A percentile compares a stretch with the other conserved stretches of the same genome.
These are phyloP conservation scores for Colaptes auratus DNA, from an alignment of 2,113 vertebrate species.

Conservation along the genomic window DNA sequence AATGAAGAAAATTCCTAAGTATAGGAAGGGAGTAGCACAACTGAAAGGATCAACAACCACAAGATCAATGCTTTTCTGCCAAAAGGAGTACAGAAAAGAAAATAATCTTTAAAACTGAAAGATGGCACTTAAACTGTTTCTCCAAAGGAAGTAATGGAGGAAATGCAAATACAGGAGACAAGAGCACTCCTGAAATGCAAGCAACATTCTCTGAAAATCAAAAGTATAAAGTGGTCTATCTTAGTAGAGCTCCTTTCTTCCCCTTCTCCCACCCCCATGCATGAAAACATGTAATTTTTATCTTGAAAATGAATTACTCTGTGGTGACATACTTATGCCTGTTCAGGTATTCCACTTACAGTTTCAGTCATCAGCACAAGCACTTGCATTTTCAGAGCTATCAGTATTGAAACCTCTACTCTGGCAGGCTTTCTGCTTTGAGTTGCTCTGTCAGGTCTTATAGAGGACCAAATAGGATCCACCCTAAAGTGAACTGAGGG, in stretches of 20 bases:
- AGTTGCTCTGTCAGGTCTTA: not conserved
- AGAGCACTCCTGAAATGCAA: not conserved
- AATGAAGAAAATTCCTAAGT: not conserved
- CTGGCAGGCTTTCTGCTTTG: constrained; percentile 6
- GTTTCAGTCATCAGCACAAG: not conserved
- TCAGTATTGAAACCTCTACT: constrained; percentile 2
- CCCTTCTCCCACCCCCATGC: accelerated
- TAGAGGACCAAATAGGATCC: not conserved
- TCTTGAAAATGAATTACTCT: not conserved
- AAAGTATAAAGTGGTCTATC: not conserved
- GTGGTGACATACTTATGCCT: not conserved
- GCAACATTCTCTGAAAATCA: not conserved
- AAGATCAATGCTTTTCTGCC: not conserved
- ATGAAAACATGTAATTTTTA: not conserved
- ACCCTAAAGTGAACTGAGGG: constrained; percentile 33
- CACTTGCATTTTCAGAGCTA: not conserved
- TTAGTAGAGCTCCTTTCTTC: not conserved
- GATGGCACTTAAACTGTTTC: not conserved
- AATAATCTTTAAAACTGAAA: not conserved
- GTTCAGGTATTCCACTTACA: not conserved
- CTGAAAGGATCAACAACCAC: not conserved
- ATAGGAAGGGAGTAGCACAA: not conserved
- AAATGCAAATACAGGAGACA: not conserved
- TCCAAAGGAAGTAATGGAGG: not conserved
- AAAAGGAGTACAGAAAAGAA: not conserved